These are phyloP conservation scores for Acanthopagrus latus DNA, from an alignment of 2,797 vertebrate genomes.

Conservation along the genomic window DNA sequence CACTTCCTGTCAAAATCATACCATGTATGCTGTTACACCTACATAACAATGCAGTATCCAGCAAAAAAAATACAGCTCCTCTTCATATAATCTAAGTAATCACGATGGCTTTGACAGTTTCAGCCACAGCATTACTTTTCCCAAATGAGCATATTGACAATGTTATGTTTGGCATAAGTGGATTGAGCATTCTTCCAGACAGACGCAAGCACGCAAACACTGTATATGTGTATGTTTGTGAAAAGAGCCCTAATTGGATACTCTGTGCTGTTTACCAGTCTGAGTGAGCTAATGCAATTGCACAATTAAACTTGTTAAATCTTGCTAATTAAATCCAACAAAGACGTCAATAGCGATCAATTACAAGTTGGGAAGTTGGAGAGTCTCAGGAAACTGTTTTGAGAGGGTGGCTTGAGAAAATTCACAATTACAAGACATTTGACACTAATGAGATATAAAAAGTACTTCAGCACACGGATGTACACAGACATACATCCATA, in stretches of 20 bases:
- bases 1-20: neutral
- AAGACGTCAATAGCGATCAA: constrained; percentile 69
- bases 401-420: constrained; percentile 27
- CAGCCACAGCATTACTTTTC: neutral
- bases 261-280: constrained; percentile 60
- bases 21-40: neutral
- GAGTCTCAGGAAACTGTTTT: constrained; percentile 43
- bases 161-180: neutral
- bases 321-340: constrained; percentile 79
- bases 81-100: neutral
- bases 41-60: neutral
- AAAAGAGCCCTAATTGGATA: constrained; percentile 60
- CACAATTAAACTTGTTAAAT: constrained; percentile 77
- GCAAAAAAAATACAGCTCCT: neutral
- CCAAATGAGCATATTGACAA: constrained; percentile 9
- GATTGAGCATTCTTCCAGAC: neutral
- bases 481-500: neutral
- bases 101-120: neutral
- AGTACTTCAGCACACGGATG: neutral
- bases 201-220: neutral
- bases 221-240: constrained; percentile 5
- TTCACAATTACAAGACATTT: neutral
- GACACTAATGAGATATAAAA: neutral
- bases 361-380: constrained; percentile 43
- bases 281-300: constrained; percentile 61